Conservation (phyloP, 1,140 invertebrate genomes). For the Drosophila cardini region DNA sequence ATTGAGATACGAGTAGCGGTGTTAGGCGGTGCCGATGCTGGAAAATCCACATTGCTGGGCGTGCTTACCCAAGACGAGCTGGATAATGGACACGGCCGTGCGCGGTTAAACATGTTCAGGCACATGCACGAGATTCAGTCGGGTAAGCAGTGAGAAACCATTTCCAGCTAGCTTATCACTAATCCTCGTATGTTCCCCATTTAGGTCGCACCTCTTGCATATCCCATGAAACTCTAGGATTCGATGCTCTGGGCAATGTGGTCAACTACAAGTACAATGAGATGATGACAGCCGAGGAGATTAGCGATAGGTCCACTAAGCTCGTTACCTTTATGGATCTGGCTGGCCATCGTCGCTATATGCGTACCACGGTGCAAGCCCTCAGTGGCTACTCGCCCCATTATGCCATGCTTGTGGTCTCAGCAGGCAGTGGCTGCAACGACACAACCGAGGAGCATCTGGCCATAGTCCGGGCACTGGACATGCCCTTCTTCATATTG, state of each 20-base stretch:
- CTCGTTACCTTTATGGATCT: constrained; percentile 98
- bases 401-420: constrained; percentile 96
- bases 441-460: constrained; percentile 93
- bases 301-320: constrained; percentile 95
- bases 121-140: constrained; percentile 98
- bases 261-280: constrained; percentile 95
- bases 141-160: constrained; percentile 24
- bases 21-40: constrained; percentile 96
- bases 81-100: constrained; percentile 97
- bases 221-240: constrained; percentile 98
- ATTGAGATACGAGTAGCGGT: constrained; percentile 96
- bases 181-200: background rate
- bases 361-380: constrained; percentile 97
- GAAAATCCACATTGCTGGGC: constrained; percentile 96
- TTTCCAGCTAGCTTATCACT: background rate
- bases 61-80: constrained; percentile 97
- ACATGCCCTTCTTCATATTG: constrained; percentile 95
- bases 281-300: constrained; percentile 96
- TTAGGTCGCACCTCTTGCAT: constrained; percentile 97
- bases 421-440: constrained; percentile 87
- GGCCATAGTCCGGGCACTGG: constrained; percentile 91
- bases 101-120: constrained; percentile 97
- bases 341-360: constrained; percentile 98
- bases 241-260: constrained; percentile 91
- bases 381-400: constrained; percentile 97